Evolutionary conservation across 1,140 invertebrate genomes (phyloP).

Genomic region (Saccostrea cuccullata): DNA sequence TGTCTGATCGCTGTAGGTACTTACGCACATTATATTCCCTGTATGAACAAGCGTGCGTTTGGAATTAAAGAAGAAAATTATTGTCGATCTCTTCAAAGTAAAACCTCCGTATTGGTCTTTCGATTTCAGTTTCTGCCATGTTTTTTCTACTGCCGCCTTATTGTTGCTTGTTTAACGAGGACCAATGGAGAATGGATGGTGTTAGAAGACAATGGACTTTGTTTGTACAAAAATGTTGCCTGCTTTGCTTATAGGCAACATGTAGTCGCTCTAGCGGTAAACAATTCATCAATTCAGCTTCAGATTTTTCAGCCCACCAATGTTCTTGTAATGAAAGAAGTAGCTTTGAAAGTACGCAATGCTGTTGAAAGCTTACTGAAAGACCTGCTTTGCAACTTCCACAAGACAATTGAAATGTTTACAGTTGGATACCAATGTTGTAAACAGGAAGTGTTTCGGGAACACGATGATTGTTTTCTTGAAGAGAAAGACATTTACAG

Average conservation of each 20-base stretch:
- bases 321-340: neutral
- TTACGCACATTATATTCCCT: neutral
- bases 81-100: neutral
- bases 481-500: neutral
- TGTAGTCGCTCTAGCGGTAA: neutral
- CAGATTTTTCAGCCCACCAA: neutral
- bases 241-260: neutral
- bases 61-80: neutral
- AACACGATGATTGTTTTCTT: neutral
- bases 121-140: neutral
- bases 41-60: neutral
- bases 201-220: neutral
- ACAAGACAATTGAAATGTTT: no score
- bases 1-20: neutral
- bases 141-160: neutral
- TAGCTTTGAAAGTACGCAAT: neutral
- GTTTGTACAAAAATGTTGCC: neutral
- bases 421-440: no score
- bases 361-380: no score
- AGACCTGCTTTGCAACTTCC: no score
- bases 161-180: neutral
- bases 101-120: neutral
- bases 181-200: neutral
- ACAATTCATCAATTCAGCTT: neutral
- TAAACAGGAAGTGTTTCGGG: no score